Evolutionary conservation across 2,888 invertebrate species (phyloP), one percentile per base, ranked within the genome.

Genomic region (Kryphioiulus occultus): DNA sequence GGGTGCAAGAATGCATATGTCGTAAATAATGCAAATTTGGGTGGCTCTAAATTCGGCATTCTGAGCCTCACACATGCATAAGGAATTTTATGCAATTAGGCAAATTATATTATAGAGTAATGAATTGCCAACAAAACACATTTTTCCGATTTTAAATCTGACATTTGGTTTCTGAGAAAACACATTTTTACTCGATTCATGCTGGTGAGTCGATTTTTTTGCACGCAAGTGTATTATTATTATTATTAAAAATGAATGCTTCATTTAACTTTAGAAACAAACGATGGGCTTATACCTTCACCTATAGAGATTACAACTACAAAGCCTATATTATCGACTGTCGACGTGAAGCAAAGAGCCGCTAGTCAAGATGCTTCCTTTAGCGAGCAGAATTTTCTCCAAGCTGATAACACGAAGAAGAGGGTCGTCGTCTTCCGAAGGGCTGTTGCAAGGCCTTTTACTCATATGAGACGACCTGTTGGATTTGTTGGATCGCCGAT

Each of bases 351-450:
- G 2, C 26, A 68, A 26, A 68, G 4, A 26, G 26, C 12, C 12
- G 7, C 26, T 12, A 9, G 5, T 22, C 68, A 68, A 10, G 15
- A 12, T 42, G 12, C 10, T 1, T 15, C 9, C 10, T 10, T 5
- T 42, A 2, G 10, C 10, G 10, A 10, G 22, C 42, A 17, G 17
- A 26, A 22, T 22, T n/a, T 22, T 22, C 35, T n/a, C 85, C 39
- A 85, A 85, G 12, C 85, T 15, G 85, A 39, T 7, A 35, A 17
- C 10, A 17, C 42, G 19, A 85, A 85, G 85, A 85, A 85, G 85
- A 39, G 85, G 39, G 85, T 85, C 12, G 85, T 85, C 22, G 19
- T 10, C n/a, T 42, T 85, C 12, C 85, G 85, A 5, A 85, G 12
- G n/a, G 85, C 35, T 85, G 85, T 85, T 3, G 15, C 85, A n/a